Evolutionary conservation across 1,140 invertebrate species (phyloP).

Genomic region (roundworm (Caenorhabditis elegans)): DNA sequence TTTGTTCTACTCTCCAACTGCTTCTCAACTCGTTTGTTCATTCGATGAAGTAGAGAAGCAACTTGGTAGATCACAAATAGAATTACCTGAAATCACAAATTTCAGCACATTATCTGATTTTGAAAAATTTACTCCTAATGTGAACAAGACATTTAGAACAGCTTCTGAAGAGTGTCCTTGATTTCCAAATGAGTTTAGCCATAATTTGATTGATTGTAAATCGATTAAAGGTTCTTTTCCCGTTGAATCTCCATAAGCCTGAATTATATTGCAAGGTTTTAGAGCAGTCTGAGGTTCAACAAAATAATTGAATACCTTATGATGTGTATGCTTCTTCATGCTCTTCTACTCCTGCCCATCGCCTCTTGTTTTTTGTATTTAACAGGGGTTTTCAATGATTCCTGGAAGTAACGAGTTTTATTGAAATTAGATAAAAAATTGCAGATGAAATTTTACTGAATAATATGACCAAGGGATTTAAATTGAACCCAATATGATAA

Average conservation of each 20-base stretch:
- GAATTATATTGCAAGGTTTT: neutral
- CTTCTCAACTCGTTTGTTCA: constrained; percentile 4
- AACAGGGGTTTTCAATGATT: neutral
- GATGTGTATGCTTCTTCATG: constrained; percentile 28
- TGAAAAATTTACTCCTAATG: neutral
- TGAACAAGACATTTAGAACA: neutral
- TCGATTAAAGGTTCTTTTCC: constrained; percentile 28
- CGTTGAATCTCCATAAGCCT: constrained; percentile 20
- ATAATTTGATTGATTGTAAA: neutral
- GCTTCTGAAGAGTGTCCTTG: constrained; percentile 9
- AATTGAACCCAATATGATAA: no score
- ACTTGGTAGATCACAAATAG: constrained; percentile 7
- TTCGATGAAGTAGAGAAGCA: neutral
- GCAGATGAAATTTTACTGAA: no score
- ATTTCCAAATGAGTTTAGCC: constrained; percentile 17
- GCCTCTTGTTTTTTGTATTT: neutral
- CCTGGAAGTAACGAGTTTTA: neutral
- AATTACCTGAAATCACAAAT: neutral
- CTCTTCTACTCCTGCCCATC: constrained; percentile 7
- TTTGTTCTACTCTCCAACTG: constrained; percentile 7
- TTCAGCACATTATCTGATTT: no score
- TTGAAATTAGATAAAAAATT: no score
- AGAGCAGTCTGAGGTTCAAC: neutral
- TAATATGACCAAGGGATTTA: no score
- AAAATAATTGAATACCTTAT: neutral